Conservation (phyloP, 2,888 invertebrate genomes). For the Tinea pellionella region DNA sequence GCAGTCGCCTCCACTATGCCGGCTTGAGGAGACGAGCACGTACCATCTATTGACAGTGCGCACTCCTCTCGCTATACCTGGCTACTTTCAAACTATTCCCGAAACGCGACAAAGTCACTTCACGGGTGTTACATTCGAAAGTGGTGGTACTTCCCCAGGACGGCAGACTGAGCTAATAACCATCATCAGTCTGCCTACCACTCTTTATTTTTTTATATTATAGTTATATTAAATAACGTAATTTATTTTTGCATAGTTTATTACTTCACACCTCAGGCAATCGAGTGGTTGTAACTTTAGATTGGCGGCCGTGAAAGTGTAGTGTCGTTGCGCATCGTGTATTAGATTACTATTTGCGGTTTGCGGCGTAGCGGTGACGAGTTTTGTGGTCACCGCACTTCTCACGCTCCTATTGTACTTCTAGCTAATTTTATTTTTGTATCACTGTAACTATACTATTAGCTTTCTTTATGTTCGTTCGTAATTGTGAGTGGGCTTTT, state of each 20-base stretch:
- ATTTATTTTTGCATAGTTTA: not conserved
- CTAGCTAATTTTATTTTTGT: conserved; percentile 17
- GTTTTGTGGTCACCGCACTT: conserved; percentile 57
- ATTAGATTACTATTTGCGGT: conserved; percentile 67
- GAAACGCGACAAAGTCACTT: too few relatives aligned
- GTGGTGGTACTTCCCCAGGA: too few relatives aligned
- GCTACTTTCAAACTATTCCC: too few relatives aligned
- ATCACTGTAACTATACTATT: not conserved
- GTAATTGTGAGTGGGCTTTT: not conserved
- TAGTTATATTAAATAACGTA: too few relatives aligned
- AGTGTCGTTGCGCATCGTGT: conserved; percentile 66
- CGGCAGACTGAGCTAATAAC: too few relatives aligned
- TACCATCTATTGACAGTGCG: too few relatives aligned
- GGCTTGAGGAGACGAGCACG: too few relatives aligned
- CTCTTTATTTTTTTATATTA: too few relatives aligned
- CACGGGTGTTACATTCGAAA: too few relatives aligned
- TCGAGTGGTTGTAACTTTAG: conserved; percentile 44
- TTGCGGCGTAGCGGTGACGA: conserved; percentile 36
- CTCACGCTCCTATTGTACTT: conserved; percentile 46
- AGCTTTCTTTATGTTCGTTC: not conserved
- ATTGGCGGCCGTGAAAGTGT: conserved; percentile 43
- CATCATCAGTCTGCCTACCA: too few relatives aligned
- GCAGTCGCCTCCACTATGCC: too few relatives aligned
- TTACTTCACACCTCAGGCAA: conserved; percentile 5
- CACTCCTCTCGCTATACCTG: too few relatives aligned